phyloP scores from a whole-genome alignment of 2,888 invertebrate genomes.

The Vandiemenella viatica region DNA sequence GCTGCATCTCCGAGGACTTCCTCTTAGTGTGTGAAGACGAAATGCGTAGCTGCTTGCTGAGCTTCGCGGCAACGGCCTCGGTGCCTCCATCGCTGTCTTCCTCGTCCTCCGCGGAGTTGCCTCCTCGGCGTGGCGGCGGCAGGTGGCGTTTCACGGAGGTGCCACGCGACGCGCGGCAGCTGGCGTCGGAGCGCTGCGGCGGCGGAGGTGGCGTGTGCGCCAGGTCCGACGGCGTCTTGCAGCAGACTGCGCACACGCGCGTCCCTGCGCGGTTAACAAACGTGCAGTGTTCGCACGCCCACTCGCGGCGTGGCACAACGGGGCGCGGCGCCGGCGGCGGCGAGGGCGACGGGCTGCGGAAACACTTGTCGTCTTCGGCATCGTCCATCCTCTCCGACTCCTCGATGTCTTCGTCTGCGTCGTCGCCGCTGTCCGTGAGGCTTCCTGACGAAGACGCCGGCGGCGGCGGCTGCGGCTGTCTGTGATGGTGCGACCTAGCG shows the following conservation, averaged over 20 bases:
- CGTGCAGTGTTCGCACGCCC: slow-evolving; percentile 85
- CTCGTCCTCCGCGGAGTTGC: slow-evolving; percentile 1
- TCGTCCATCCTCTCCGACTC: not conserved
- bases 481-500: not conserved
- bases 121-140: slow-evolving; percentile 4
- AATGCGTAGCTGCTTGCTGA: slow-evolving; percentile 12
- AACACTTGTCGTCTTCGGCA: slow-evolving; percentile 16
- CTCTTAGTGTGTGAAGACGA: slow-evolving; percentile 6
- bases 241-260: slow-evolving; percentile 71
- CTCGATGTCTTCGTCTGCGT: slow-evolving; percentile 9
- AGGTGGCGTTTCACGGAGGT: slow-evolving; percentile 18
- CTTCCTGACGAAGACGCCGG: not conserved
- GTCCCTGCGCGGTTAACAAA: slow-evolving; percentile 68
- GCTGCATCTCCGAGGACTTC: slow-evolving; percentile 9
- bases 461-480: not conserved
- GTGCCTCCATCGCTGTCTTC: slow-evolving; percentile 8
- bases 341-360: slow-evolving; percentile 22
- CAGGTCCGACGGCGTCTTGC: slow-evolving; percentile 46
- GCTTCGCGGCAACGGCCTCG: slow-evolving; percentile 8
- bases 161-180: slow-evolving; percentile 20
- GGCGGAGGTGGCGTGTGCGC: not conserved
- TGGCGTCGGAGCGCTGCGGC: slow-evolving; percentile 31
- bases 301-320: slow-evolving; percentile 37
- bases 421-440: slow-evolving; percentile 13
- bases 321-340: slow-evolving; percentile 31